Percentiles rank a stretch among this genome's conserved stretches.
Conservation (phyloP, 2,113 vertebrate genomes). For the Leuciscus idus region DNA sequence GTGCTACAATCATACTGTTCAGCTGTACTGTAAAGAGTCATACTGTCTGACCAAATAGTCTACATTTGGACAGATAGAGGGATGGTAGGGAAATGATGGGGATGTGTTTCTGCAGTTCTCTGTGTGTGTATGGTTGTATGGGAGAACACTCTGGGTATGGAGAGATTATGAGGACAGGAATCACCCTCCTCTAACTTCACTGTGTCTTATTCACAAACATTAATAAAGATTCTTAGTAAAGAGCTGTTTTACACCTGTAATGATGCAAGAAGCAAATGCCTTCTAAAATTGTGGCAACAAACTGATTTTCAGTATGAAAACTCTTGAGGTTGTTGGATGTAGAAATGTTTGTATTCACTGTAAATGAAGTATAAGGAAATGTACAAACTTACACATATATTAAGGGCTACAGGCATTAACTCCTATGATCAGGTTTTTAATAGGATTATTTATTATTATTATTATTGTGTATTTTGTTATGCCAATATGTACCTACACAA, state of each 20-base stretch:
- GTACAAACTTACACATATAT: neutral
- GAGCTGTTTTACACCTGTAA: neutral
- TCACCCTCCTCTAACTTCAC: neutral
- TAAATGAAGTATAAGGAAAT: neutral
- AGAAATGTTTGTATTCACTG: neutral
- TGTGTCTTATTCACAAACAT: neutral
- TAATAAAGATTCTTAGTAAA: conserved; percentile 14
- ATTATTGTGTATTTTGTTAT: neutral
- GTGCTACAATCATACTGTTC: conserved; percentile 26
- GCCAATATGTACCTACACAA: neutral
- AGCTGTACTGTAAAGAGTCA: conserved; percentile 4
- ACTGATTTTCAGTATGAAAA: neutral
- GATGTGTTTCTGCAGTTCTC: conserved; percentile 23
- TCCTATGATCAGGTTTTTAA: neutral
- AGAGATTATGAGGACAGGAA: conserved; percentile 10
- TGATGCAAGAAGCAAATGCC: conserved; percentile 3
- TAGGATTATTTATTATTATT: neutral
- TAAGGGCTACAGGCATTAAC: neutral
- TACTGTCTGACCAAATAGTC: conserved; percentile 34
- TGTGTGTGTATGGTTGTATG: neutral
- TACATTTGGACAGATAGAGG: conserved; percentile 43
- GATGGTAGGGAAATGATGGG: conserved; percentile 33
- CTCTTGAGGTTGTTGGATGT: neutral
- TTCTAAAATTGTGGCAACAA: neutral
- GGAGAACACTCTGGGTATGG: neutral